These are phyloP conservation scores for Bursaphelenchus mucronatus DNA, from an alignment of 1,140 invertebrate genomes.

Conservation along the genomic window DNA sequence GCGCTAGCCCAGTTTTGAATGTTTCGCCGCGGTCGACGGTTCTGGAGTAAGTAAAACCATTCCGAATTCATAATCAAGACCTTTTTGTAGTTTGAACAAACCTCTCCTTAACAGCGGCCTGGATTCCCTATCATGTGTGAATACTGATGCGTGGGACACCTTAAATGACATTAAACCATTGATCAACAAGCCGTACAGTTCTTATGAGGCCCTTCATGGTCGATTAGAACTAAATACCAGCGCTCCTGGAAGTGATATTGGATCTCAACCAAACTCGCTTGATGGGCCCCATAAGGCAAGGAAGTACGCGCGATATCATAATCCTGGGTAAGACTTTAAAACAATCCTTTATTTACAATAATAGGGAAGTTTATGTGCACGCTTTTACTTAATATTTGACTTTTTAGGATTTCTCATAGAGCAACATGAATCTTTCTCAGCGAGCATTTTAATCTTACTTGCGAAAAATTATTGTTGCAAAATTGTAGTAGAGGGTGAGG, in stretches of 20 bases:
- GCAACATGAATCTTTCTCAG: no score
- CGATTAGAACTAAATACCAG: slow-evolving; percentile 25
- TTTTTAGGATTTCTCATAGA: no score
- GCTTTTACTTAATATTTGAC: no score
- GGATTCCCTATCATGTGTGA: background rate
- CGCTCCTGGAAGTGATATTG: background rate
- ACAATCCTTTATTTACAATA: no score
- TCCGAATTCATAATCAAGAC: background rate
- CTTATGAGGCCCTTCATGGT: slow-evolving; percentile 11
- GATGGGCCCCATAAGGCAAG: background rate
- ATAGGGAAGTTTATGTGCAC: no score
- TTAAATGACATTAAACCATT: slow-evolving; percentile 24
- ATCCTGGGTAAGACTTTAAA: slow-evolving; percentile 3
- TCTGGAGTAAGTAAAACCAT: slow-evolving; percentile 21
- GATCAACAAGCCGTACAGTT: slow-evolving; percentile 20
- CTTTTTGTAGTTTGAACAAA: slow-evolving; percentile 27
- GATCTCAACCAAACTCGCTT: slow-evolving; percentile 18
- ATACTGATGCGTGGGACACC: slow-evolving; percentile 23
- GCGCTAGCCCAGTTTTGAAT: slow-evolving; percentile 15
- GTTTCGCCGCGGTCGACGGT: slow-evolving; percentile 24
- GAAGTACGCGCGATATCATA: slow-evolving; percentile 19
- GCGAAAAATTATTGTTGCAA: no score
- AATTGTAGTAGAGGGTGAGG: no score
- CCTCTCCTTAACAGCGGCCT: slow-evolving; percentile 23
- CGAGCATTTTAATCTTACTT: no score